A percentile compares a stretch with the other conserved stretches of the same genome.
phyloP scores from a whole-genome alignment of 2,888 invertebrate species.

The Linnaemya tessellans region DNA sequence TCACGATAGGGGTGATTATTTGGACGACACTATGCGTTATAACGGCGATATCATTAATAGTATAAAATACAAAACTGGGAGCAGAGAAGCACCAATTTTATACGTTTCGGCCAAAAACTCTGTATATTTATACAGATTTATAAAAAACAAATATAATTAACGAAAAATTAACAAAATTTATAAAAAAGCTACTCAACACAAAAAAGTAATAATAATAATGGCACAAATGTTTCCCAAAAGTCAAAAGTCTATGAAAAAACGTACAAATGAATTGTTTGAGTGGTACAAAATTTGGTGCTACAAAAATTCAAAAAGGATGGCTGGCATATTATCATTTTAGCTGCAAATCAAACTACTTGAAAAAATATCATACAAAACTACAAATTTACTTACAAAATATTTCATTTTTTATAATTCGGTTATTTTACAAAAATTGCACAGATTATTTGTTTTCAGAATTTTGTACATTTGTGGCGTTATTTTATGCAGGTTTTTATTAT shows the following conservation, averaged over 20 bases:
- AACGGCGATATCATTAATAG: not conserved
- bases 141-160: not conserved
- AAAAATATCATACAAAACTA: conserved; percentile 65
- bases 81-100: not conserved
- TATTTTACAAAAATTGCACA: conserved; percentile 38
- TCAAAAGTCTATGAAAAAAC: not conserved
- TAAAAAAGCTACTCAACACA: not conserved
- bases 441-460: conserved; percentile 43
- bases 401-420: conserved; percentile 34
- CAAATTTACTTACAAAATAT: conserved; percentile 69
- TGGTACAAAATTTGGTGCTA: conserved; percentile 1
- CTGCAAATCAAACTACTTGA: conserved; percentile 56
- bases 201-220: not conserved
- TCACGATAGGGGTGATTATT: no score
- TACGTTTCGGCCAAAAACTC: not conserved
- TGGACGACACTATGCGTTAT: no score
- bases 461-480: conserved; percentile 14
- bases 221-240: not conserved
- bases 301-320: conserved; percentile 46
- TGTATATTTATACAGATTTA: not conserved
- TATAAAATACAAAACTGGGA: not conserved
- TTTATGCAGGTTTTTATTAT: conserved; percentile 22
- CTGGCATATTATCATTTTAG: not conserved
- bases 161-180: not conserved
- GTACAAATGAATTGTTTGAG: not conserved